Evolutionary conservation across 2,113 vertebrate genomes (phyloP).

Genomic region (Catagonus wagneri): DNA sequence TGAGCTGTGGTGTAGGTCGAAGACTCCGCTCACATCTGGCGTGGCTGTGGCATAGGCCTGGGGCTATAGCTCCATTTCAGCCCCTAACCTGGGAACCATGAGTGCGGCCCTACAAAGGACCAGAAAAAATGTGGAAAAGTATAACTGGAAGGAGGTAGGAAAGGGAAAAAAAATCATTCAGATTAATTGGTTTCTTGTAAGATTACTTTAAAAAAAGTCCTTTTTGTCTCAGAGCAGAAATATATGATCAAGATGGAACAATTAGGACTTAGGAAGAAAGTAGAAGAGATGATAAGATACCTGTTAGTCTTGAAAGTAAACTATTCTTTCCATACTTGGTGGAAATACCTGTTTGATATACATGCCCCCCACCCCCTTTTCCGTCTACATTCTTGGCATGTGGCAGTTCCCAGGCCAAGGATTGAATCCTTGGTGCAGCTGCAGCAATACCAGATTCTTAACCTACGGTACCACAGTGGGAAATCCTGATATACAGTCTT

Average conservation of each 20-base stretch:
- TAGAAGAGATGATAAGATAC: not conserved
- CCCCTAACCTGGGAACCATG: no score
- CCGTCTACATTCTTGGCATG: no score
- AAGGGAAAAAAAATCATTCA: not conserved
- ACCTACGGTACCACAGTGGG: no score
- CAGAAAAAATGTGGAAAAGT: not conserved
- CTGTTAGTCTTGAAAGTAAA: not conserved
- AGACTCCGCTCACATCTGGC: no score
- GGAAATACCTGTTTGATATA: conserved; percentile 9
- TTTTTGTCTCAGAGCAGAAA: not conserved
- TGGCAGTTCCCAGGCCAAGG: no score
- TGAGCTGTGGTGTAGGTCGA: no score
- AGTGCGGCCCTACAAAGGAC: no score
- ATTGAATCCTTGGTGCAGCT: no score
- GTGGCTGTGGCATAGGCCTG: no score
- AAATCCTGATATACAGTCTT: not conserved
- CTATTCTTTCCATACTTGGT: not conserved
- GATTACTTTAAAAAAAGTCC: not conserved
- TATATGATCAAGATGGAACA: not conserved
- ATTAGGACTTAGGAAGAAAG: not conserved
- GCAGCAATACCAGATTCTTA: no score
- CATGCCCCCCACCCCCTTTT: not conserved
- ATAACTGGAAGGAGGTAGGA: not conserved
- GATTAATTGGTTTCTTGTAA: not conserved
- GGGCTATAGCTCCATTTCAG: no score